Conservation (phyloP, 2,113 vertebrate genomes). For the Notothenia coriiceps region DNA sequence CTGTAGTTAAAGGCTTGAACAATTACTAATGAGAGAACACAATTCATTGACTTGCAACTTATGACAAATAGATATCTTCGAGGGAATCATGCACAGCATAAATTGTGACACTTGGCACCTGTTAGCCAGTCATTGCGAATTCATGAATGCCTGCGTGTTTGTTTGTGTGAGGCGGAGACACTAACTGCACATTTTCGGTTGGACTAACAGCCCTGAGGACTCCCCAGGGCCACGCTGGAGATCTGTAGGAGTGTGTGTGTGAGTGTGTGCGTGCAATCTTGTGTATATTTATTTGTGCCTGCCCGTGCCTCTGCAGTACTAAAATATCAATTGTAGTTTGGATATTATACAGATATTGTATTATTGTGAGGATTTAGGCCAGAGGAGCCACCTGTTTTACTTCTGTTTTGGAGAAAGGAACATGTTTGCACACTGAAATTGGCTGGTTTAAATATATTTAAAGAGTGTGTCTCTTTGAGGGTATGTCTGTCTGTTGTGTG, state of each 20-base stretch:
- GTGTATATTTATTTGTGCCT: neutral
- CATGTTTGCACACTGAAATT: slow-evolving; percentile 41
- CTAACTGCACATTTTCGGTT: slow-evolving; percentile 63
- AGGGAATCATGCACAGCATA: neutral
- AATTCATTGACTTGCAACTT: slow-evolving; percentile 28
- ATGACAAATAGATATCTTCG: slow-evolving; percentile 4
- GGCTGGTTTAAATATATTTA: slow-evolving; percentile 45
- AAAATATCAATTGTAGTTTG: neutral
- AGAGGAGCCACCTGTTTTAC: slow-evolving; percentile 77
- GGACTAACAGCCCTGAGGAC: slow-evolving; percentile 76
- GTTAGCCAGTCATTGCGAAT: slow-evolving; percentile 4
- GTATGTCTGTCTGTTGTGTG: slow-evolving; percentile 15
- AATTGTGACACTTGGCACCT: neutral
- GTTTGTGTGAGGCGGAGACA: slow-evolving; percentile 29
- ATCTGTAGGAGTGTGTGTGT: slow-evolving; percentile 25
- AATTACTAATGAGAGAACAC: slow-evolving; percentile 30
- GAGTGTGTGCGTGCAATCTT: neutral
- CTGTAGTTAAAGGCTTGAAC: slow-evolving; percentile 15
- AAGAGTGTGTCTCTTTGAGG: slow-evolving; percentile 7
- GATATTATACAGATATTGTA: neutral
- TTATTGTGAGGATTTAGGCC: slow-evolving; percentile 50
- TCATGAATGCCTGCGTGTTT: slow-evolving; percentile 1
- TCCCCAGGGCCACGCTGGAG: slow-evolving; percentile 54
- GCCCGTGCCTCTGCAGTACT: neutral
- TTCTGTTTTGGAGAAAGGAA: slow-evolving; percentile 41